Base-by-base conservation (phyloP, 2,888 invertebrate species). In the Yponomeuta malinellus region DNA sequence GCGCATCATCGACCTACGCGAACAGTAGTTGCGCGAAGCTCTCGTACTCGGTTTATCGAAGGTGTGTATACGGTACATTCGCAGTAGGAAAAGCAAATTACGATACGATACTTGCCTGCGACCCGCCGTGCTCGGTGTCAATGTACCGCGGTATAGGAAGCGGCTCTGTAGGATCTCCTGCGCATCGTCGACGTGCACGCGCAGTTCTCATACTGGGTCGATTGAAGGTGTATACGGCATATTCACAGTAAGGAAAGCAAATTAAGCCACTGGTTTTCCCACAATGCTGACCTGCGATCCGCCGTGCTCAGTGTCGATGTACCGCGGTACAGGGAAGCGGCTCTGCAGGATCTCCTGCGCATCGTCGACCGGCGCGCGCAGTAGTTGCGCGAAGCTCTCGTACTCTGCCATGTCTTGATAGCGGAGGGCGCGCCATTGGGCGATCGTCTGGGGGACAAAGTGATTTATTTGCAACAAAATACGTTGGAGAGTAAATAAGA, bases 61-160 rank as follows among this genome's bases (percentile, higher is more conserved):
- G 23, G 99, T 1, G 23, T 23, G 23, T 23, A 23, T 23, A 23
- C 23, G 23, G 23, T 23, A 23, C 23, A 23, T 23, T 23, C 23
- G 23, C 23, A 23, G 23, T 23, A 23, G 23, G 23, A 23, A 23
- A 23, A 23, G 23, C 23, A 23, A 23, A 23, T 23, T 23, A 23
- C 23, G 23, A n/a, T n/a, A 43, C 8, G 8, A 43, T 43, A 8
- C 43, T 43, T 8, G 81, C 90, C 89, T 99, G 99, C 23, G 98
- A 99, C 12, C 99, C 99, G n/a, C 98, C 99, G 81, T 98, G 98
- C 83, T 99, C 99, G 0, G 99, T 99, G 85, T 98, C 99, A 77
- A 99, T 99, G 86, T 99, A 99, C 71, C 99, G 94, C 10, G 99
- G 99, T 94, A 99, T 98, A 1, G 99, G 99, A 92, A 99, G 99